Evolutionary conservation across 2,113 vertebrate genomes (phyloP), one percentile per base, ranked within the genome.

Genomic region (Pardalotus punctatus): DNA sequence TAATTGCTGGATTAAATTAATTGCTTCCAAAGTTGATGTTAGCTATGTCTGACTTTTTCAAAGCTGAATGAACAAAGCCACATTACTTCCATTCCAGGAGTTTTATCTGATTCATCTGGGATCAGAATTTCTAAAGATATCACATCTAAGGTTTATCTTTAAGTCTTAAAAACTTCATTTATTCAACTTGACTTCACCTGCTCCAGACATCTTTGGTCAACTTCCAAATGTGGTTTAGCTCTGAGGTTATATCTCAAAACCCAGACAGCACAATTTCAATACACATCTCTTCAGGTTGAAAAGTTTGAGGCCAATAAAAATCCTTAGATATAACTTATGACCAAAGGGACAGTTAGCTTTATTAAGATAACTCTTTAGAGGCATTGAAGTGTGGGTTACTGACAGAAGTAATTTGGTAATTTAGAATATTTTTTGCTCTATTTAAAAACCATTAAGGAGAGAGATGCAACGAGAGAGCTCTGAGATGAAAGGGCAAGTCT

Each of bases 1-100:
- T 43, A 87, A 78, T 67, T 86, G n/a, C 42, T 64, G 19, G 38
- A 84, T 94, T 71, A 91, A 94, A 96, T 43, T 2, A 35, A 40
- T 79, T 48, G 57, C 73, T 94, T 91, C 40, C 78, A 87, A 86
- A 88, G n/a, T 33, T 74, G 56, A 72, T 25, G 61, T 70, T 62
- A 89, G 51, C 77, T 74, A 20, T 36, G 43, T 40, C 43, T 78
- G 47, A 58, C 27, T 95, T 91, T 57, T 90, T 90, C 61, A 87
- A 87, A 91, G 71, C 5, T 36, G 53, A 86, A 57, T 62, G 54
- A 94, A 77, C 23, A 31, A 45, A 77, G 71, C 8, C 82, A 90
- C 19, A 33, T 82, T 88, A 80, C 62, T 90, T 86, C 66, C 45
- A 61, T 69, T 88, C 25, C 58, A 65, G 18, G 36, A 76, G 62